phyloP scores from a whole-genome alignment of 1,140 invertebrate species.

The Littorina saxatilis region DNA sequence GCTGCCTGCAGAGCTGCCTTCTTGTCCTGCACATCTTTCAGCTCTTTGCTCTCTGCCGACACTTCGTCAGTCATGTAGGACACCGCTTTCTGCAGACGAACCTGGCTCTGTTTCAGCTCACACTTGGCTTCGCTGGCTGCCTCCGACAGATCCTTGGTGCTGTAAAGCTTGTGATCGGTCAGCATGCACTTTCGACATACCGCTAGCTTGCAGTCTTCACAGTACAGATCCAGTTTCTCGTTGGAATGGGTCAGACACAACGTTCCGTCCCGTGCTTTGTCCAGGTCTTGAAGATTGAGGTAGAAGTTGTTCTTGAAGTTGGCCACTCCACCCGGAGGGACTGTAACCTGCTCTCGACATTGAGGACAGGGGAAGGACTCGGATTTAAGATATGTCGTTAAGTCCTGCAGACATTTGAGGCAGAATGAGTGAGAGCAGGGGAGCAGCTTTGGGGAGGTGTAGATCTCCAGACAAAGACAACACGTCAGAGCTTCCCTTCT shows the following conservation, averaged over 20 bases:
- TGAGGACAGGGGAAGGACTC: neutral
- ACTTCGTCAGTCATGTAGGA: neutral
- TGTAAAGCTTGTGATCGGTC: neutral
- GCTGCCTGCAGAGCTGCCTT: neutral
- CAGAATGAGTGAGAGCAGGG: constrained; percentile 24
- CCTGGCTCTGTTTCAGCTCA: neutral
- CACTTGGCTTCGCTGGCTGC: neutral
- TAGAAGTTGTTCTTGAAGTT: constrained; percentile 11
- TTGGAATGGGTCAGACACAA: neutral
- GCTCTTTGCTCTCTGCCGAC: neutral
- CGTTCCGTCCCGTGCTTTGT: neutral
- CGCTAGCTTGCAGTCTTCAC: neutral
- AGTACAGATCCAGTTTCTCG: constrained; percentile 4
- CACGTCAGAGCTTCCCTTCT: neutral
- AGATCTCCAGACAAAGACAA: constrained; percentile 18
- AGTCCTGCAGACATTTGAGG: neutral
- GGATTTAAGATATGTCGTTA: neutral
- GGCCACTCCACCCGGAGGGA: neutral
- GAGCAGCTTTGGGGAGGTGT: neutral
- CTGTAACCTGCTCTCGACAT: neutral
- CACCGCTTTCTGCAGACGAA: neutral
- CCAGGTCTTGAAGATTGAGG: neutral
- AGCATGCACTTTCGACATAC: constrained; percentile 8
- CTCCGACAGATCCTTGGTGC: neutral
- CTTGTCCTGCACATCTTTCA: neutral